Evolutionary conservation across 2,797 vertebrate species (phyloP), one percentile per base, ranked within the genome.

Genomic region (Mycteria americana): DNA sequence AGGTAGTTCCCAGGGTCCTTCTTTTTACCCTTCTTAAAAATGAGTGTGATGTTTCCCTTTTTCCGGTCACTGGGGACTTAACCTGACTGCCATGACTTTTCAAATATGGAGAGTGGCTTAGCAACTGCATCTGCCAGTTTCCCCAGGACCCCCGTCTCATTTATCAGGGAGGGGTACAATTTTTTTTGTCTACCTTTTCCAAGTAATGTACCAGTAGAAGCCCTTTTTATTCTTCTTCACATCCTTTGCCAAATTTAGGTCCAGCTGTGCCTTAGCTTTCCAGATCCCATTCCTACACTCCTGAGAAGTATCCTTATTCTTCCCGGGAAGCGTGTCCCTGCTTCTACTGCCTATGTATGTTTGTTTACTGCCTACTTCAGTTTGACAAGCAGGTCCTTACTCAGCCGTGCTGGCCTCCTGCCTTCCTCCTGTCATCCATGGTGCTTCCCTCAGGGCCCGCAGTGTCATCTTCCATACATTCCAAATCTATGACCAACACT

Each of bases 381-480:
- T 78, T 70, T 63, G 16, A 78, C 13, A 30, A 63, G 75, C 7
- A 25, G 24, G 48, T 70, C n/a, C 50, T 70, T 63, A 27, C 10
- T 63, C 13, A 56, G 48, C 30, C 3, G 0, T 48, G 7, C 37
- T 72, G 6, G 3, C 41, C 12, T 65, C 4, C 22, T 84, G 51
- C 12, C 27, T 25, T 76, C 19, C 15, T 84, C 13, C 24, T 84
- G 11, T 85, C 28, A 92, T 48, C 46, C 18, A 18, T 7, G 37
- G 18, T 63, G 35, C 27, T 84, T 59, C 84, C n/a, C 45, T 43
- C 57, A 60, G 85, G 72, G 80, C 63, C 92, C 69, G 28, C 19
- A 30, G 22, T 48, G 56, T 86, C 88, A 89, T 93, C 53, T 94
- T 94, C 85, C 24, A 53, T 81, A 46, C 9, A 24, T 93, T 97